A percentile compares a stretch with the other conserved stretches of the same genome.
Conservation (phyloP, 2,888 invertebrate genomes). For the Cephalotes varians region DNA sequence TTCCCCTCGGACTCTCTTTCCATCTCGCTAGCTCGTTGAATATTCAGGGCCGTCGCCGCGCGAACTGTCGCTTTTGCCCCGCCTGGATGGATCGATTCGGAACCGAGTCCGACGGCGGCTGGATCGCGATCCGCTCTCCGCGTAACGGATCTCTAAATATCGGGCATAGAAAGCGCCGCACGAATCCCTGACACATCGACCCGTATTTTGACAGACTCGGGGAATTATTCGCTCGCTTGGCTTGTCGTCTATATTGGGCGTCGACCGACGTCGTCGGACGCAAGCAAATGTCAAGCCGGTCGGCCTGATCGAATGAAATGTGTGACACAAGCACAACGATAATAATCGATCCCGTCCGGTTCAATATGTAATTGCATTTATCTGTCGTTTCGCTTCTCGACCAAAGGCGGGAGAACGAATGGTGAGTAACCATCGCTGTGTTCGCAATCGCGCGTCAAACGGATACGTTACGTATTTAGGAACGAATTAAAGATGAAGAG, state of each 20-base stretch:
- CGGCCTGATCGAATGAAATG: slow-evolving; percentile 45
- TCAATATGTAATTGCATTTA: slow-evolving; percentile 64
- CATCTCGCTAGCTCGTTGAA: slow-evolving; percentile 55
- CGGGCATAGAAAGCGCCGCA: slow-evolving; percentile 50
- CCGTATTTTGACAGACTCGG: slow-evolving; percentile 71
- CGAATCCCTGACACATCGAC: slow-evolving; percentile 70
- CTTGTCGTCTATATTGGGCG: slow-evolving; percentile 62
- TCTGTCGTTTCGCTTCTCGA: slow-evolving; percentile 27
- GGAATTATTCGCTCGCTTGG: slow-evolving; percentile 70
- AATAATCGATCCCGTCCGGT: slow-evolving; percentile 69
- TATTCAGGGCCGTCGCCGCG: slow-evolving; percentile 66
- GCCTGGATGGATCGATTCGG: slow-evolving; percentile 59
- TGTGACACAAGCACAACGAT: slow-evolving; percentile 58
- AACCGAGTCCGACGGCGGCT: slow-evolving; percentile 39
- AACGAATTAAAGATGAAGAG: slow-evolving; percentile 28
- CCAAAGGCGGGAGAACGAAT: slow-evolving; percentile 9
- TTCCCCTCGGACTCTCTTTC: not conserved
- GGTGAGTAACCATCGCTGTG: not conserved
- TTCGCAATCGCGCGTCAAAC: slow-evolving; percentile 28
- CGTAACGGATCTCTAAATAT: slow-evolving; percentile 68
- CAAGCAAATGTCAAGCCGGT: slow-evolving; percentile 28
- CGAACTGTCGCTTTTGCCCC: slow-evolving; percentile 48
- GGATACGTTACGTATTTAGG: slow-evolving; percentile 19
- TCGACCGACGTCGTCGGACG: slow-evolving; percentile 35
- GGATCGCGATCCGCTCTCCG: slow-evolving; percentile 45